Conservation (phyloP, 2,113 vertebrate genomes). For the Anser brachyrhynchus region DNA sequence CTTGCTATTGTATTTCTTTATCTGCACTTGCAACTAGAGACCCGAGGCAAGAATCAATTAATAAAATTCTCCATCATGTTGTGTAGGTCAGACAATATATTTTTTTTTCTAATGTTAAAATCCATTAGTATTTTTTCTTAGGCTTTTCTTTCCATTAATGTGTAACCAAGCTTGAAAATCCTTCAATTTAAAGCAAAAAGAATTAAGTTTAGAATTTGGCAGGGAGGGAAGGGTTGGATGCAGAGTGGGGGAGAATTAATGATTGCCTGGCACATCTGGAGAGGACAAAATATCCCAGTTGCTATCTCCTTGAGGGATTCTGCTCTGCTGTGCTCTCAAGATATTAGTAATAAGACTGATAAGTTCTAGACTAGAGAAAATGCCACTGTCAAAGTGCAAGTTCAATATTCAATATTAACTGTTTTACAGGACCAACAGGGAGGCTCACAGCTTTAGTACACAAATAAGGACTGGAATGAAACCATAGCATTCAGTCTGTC, state of each 20-base stretch:
- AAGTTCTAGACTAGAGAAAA: neutral
- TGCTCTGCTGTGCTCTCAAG: neutral
- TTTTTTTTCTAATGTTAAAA: neutral
- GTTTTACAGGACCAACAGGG: neutral
- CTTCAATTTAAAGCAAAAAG: neutral
- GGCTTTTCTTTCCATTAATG: neutral
- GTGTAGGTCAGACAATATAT: neutral
- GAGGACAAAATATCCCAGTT: neutral
- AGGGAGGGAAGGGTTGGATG: rapidly evolving
- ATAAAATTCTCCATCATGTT: neutral
- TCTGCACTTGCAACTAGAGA: neutral
- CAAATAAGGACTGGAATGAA: neutral
- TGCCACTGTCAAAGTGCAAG: neutral
- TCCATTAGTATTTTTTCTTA: neutral
- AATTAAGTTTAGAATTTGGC: neutral
- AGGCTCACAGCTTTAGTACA: neutral
- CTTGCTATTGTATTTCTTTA: neutral
- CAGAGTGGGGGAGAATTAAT: neutral
- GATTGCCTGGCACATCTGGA: neutral
- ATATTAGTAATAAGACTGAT: neutral
- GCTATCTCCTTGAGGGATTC: neutral
- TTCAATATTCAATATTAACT: neutral
- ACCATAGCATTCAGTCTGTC: neutral
- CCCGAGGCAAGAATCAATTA: neutral
- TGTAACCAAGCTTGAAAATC: neutral